phyloP scores from a whole-genome alignment of 1,140 invertebrate genomes.

The Conus ventricosus region DNA sequence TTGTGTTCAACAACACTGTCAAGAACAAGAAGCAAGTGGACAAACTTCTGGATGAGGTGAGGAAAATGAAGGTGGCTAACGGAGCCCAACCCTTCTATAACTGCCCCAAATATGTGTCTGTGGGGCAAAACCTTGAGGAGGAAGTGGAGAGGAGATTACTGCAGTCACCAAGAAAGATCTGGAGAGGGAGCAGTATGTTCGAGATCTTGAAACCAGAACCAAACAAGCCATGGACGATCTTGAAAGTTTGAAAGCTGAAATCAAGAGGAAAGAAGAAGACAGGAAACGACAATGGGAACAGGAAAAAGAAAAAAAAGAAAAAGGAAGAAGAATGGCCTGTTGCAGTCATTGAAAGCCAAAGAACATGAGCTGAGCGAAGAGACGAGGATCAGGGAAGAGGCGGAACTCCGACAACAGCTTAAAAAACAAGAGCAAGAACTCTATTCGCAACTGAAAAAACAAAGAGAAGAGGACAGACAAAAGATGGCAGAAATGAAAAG shows the following conservation, averaged over 20 bases:
- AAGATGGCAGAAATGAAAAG: neutral
- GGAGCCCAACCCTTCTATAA: neutral
- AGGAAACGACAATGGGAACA: no score
- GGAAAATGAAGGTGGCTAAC: neutral
- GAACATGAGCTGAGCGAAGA: neutral
- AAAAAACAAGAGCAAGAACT: neutral
- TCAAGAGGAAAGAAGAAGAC: neutral
- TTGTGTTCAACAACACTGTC: slow-evolving; percentile 22
- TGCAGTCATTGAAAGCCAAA: neutral
- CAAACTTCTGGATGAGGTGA: neutral
- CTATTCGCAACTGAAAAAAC: no score
- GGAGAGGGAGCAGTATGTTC: neutral
- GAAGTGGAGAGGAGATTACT: slow-evolving; percentile 1
- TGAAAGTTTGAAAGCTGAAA: neutral
- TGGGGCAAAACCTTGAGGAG: slow-evolving; percentile 3
- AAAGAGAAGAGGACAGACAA: neutral
- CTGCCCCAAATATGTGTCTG: neutral
- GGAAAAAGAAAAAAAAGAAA: no score
- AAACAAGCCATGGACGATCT: neutral
- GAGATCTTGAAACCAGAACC: neutral
- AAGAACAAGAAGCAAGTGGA: slow-evolving; percentile 5
- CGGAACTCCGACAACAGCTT: no score
- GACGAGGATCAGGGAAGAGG: no score
- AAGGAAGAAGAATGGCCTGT: no score
- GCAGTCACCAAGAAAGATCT: neutral